A percentile compares a stretch with the other conserved stretches of the same genome.
phyloP scores from a whole-genome alignment of 2,113 vertebrate genomes.

The Cavia porcellus region DNA sequence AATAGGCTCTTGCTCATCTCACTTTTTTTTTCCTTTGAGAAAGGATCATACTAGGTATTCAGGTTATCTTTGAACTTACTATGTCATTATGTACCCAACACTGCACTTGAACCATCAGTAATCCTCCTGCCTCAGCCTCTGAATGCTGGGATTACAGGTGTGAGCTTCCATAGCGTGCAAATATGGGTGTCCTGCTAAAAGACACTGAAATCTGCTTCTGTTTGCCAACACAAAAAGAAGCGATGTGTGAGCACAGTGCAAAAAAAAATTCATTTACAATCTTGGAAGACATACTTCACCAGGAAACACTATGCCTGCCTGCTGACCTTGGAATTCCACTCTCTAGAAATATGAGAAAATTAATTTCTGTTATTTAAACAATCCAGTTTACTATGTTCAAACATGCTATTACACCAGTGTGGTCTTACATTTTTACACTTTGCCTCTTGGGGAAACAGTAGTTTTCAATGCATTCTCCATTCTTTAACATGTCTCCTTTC shows the following conservation, averaged over 20 bases:
- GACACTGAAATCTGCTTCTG: neutral
- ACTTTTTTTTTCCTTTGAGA: neutral
- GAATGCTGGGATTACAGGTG: too few species aligned
- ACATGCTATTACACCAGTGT: neutral
- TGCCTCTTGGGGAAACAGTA: neutral
- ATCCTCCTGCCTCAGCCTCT: too few species aligned
- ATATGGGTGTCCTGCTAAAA: neutral
- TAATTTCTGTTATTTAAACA: neutral
- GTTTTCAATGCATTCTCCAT: neutral
- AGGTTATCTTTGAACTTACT: neutral
- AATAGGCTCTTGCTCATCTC: neutral
- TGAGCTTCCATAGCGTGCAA: neutral
- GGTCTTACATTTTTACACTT: neutral
- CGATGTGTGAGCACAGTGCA: too few species aligned
- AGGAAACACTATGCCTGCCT: neutral
- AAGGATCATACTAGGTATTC: neutral
- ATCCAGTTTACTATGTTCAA: neutral
- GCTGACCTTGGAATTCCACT: neutral
- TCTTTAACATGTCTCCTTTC: neutral
- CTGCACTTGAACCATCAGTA: neutral
- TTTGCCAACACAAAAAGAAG: accelerated
- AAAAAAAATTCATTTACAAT: neutral
- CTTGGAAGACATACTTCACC: neutral
- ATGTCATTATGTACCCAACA: neutral
- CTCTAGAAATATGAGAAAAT: neutral